A percentile compares a stretch with the other conserved stretches of the same genome.
phyloP scores from a whole-genome alignment of 1,140 invertebrate genomes.

The Bilobella aurantiaca region DNA sequence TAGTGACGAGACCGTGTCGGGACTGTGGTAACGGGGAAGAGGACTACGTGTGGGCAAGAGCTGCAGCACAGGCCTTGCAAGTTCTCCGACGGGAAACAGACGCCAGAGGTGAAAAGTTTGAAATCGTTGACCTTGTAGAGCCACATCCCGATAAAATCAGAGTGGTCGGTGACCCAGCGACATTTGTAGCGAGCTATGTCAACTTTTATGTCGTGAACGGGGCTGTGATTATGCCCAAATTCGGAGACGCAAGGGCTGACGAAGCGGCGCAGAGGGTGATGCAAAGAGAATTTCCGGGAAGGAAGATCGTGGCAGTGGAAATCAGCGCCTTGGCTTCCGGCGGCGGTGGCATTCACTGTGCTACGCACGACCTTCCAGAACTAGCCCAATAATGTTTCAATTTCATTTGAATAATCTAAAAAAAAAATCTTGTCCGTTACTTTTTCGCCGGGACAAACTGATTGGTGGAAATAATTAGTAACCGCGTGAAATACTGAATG shows the following conservation, averaged over 20 bases:
- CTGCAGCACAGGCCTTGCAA: constrained; percentile 6
- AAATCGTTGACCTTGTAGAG: constrained; percentile 8
- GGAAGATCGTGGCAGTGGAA: neutral
- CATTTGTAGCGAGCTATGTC: constrained; percentile 17
- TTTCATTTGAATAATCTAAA: too few species aligned
- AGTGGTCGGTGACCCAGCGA: neutral
- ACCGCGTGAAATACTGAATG: too few species aligned
- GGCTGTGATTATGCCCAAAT: constrained; percentile 4
- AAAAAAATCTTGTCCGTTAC: too few species aligned
- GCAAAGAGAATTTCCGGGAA: neutral
- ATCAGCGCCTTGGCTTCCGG: constrained; percentile 5
- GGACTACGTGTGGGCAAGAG: constrained; percentile 14
- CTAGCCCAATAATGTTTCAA: too few species aligned
- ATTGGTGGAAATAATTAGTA: too few species aligned
- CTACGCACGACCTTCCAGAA: constrained; percentile 14
- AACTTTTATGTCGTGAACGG: constrained; percentile 12
- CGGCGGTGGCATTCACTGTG: constrained; percentile 18
- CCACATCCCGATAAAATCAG: constrained; percentile 11
- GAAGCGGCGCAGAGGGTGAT: neutral
- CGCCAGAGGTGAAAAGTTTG: constrained; percentile 1
- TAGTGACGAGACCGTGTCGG: neutral
- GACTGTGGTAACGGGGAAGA: neutral
- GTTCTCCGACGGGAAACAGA: constrained; percentile 6
- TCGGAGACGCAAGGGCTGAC: constrained; percentile 9
- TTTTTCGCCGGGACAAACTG: too few species aligned